Conservation (phyloP, 2,888 invertebrate species). For the Neocrepidodera transversa region DNA sequence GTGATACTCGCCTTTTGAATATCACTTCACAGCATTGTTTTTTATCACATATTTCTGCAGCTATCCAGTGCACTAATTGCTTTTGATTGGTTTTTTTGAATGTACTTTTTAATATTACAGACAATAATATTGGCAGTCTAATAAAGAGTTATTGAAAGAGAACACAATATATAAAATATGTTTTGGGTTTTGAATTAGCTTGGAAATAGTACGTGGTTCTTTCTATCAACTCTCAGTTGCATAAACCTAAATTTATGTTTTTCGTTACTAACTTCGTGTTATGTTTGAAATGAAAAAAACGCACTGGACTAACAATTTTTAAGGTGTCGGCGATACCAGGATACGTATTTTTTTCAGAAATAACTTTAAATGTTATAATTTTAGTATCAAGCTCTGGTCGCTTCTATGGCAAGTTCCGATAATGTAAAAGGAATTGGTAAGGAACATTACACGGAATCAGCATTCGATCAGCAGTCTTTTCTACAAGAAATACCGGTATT, state of each 20-base stretch:
- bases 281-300: background rate
- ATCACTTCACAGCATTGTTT: too few relatives aligned
- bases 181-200: too few relatives aligned
- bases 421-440: conserved; percentile 49
- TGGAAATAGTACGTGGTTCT: background rate
- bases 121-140: too few relatives aligned
- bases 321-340: conserved; percentile 2
- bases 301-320: background rate
- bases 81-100: too few relatives aligned
- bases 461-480: conserved; percentile 57
- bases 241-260: background rate
- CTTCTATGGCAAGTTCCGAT: conserved; percentile 50
- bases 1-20: too few relatives aligned
- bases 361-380: conserved; percentile 33
- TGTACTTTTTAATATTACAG: too few relatives aligned
- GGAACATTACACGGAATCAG: conserved; percentile 57
- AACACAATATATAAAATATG: too few relatives aligned
- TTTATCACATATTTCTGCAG: too few relatives aligned
- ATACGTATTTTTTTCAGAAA: background rate
- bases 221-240: background rate
- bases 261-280: background rate
- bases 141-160: too few relatives aligned
- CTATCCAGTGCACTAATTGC: too few relatives aligned
- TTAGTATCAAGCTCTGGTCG: conserved; percentile 58
- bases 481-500: conserved; percentile 61